A percentile compares a stretch with the other conserved stretches of the same genome.
Evolutionary conservation across 2,797 vertebrate genomes (phyloP).

Genomic region (Echiichthys vipera): DNA sequence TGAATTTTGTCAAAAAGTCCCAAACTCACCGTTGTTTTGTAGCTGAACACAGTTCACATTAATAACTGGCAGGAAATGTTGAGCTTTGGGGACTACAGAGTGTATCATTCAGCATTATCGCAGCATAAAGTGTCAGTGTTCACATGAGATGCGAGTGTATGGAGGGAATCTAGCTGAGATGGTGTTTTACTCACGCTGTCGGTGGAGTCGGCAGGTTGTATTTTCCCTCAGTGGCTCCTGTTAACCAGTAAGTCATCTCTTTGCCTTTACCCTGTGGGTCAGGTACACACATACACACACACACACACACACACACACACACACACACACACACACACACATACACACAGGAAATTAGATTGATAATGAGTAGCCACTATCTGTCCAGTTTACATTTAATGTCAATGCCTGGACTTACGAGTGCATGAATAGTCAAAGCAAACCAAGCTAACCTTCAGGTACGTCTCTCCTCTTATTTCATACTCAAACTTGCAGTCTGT

Average conservation of each 20-base stretch:
- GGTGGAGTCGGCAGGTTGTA: constrained; percentile 92
- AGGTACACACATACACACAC: background rate
- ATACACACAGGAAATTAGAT: background rate
- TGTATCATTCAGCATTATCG: background rate
- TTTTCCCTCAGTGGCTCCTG: constrained; percentile 87
- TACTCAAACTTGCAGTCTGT: constrained; percentile 93
- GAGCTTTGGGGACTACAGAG: background rate
- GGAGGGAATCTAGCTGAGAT: background rate
- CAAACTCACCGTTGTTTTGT: background rate
- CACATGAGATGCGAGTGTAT: background rate
- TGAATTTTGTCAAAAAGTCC: too few species aligned
- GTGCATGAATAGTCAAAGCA: background rate
- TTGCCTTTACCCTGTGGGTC: constrained; percentile 91
- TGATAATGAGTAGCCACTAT: background rate
- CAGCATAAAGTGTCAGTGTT: background rate
- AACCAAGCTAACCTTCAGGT: constrained; percentile 88
- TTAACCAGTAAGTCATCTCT: constrained; percentile 96
- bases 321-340: background rate
- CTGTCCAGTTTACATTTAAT: background rate
- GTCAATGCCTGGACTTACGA: background rate
- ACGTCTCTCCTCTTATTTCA: constrained; percentile 92
- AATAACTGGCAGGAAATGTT: background rate
- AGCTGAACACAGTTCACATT: background rate
- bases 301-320: constrained; percentile 14
- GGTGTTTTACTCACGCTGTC: constrained; percentile 89